phyloP scores from a whole-genome alignment of 1,140 invertebrate genomes.

The Marisa cornuarietis region DNA sequence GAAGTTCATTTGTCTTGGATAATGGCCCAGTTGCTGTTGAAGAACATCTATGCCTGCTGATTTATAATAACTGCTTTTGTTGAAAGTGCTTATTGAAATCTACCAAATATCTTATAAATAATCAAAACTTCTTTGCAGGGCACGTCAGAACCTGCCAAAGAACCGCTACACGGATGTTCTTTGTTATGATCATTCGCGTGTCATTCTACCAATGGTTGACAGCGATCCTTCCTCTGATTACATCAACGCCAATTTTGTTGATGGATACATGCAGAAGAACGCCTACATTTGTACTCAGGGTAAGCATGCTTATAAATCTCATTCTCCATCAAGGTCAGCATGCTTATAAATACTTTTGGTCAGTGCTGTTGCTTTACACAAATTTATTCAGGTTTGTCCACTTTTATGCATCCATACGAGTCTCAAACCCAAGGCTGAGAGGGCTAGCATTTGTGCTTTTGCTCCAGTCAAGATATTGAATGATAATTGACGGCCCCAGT shows the following conservation, averaged over 20 bases:
- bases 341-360: background rate
- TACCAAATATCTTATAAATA: background rate
- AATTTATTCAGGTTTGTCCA: background rate
- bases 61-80: too few species aligned
- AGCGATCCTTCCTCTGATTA: slow-evolving; percentile 87
- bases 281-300: slow-evolving; percentile 98
- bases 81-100: too few species aligned
- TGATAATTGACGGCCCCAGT: too few species aligned
- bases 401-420: background rate
- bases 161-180: slow-evolving; percentile 97
- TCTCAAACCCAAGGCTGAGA: too few species aligned
- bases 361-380: background rate
- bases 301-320: slow-evolving; percentile 56
- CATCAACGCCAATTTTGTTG: slow-evolving; percentile 98
- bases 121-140: slow-evolving; percentile 40
- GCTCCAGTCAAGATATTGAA: too few species aligned
- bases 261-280: slow-evolving; percentile 97
- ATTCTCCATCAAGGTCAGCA: background rate
- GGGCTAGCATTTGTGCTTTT: too few species aligned
- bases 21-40: too few species aligned
- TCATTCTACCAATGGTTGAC: slow-evolving; percentile 76
- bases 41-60: too few species aligned
- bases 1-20: too few species aligned
- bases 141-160: slow-evolving; percentile 83
- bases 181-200: slow-evolving; percentile 94